A percentile compares a stretch with the other conserved stretches of the same genome.
Conservation (phyloP, 2,797 vertebrate species). For the Gymnothorax javanicus region DNA sequence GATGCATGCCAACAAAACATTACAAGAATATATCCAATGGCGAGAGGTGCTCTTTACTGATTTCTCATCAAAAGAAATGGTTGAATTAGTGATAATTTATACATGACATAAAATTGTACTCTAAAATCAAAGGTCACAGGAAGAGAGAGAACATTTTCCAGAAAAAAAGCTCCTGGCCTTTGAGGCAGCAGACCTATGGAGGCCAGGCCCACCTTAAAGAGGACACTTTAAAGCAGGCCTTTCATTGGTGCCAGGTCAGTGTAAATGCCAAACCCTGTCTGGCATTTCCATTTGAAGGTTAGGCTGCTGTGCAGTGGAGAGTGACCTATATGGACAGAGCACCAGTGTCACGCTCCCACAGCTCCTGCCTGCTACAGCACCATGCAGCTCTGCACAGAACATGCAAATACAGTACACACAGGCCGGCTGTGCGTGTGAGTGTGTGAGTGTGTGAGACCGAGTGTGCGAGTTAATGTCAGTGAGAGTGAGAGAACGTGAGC, state of each 20-base stretch:
- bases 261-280: conserved; percentile 62
- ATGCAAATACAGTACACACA: background rate
- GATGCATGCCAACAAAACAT: conserved; percentile 46
- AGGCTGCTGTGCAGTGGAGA: conserved; percentile 47
- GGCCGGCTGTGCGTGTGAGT: background rate
- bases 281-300: conserved; percentile 56
- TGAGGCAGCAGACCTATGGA: background rate
- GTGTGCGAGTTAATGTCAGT: background rate
- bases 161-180: background rate
- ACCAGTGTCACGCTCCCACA: conserved; percentile 31
- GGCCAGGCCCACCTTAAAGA: conserved; percentile 42
- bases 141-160: background rate
- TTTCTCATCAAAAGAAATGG: conserved; percentile 58
- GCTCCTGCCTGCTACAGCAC: conserved; percentile 53
- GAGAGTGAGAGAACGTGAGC: no score
- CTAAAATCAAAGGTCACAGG: background rate
- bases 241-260: conserved; percentile 51
- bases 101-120: background rate
- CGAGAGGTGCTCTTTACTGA: conserved; percentile 49
- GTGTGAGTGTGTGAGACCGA: background rate
- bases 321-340: conserved; percentile 38
- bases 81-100: conserved; percentile 16
- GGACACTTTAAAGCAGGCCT: conserved; percentile 35
- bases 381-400: background rate
- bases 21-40: conserved; percentile 35